Percentiles rank a stretch among this genome's conserved stretches.
These are phyloP conservation scores for Agrochola macilenta DNA, from an alignment of 2,888 invertebrate species.

Conservation along the genomic window DNA sequence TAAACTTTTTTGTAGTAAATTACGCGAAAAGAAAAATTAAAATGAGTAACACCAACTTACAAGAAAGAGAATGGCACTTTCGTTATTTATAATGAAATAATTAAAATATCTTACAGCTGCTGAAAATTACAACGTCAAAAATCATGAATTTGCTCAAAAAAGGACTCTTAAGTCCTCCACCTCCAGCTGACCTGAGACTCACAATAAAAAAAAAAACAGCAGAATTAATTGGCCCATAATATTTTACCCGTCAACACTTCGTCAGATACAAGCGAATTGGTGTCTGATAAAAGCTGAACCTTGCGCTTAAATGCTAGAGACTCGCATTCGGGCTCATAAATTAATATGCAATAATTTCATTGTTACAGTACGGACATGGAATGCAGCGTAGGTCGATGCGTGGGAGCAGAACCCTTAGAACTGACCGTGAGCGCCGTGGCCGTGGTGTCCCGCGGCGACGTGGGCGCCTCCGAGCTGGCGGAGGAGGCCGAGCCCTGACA, in stretches of 20 bases:
- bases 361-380: slow-evolving; percentile 86
- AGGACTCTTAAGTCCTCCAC: too few species aligned
- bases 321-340: background rate
- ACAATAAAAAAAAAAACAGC: too few species aligned
- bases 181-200: too few species aligned
- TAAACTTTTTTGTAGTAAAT: too few species aligned
- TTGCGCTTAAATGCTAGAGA: background rate
- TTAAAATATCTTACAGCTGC: too few species aligned
- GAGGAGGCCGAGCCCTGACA: slow-evolving; percentile 88
- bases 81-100: too few species aligned
- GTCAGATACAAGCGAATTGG: background rate
- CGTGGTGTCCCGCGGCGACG: slow-evolving; percentile 72
- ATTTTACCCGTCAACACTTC: background rate
- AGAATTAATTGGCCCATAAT: background rate
- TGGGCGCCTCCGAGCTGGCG: slow-evolving; percentile 79
- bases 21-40: too few species aligned
- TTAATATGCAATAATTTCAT: background rate
- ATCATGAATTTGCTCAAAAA: too few species aligned
- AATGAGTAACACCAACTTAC: too few species aligned
- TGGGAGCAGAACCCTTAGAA: slow-evolving; percentile 80
- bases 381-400: slow-evolving; percentile 86
- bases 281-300: background rate
- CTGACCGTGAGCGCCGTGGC: slow-evolving; percentile 77
- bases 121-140: too few species aligned
- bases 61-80: too few species aligned